Percentiles rank a stretch among this genome's conserved stretches.
These are phyloP conservation scores for Myopa tessellatipennis DNA, from an alignment of 2,888 invertebrate species.

Conservation along the genomic window DNA sequence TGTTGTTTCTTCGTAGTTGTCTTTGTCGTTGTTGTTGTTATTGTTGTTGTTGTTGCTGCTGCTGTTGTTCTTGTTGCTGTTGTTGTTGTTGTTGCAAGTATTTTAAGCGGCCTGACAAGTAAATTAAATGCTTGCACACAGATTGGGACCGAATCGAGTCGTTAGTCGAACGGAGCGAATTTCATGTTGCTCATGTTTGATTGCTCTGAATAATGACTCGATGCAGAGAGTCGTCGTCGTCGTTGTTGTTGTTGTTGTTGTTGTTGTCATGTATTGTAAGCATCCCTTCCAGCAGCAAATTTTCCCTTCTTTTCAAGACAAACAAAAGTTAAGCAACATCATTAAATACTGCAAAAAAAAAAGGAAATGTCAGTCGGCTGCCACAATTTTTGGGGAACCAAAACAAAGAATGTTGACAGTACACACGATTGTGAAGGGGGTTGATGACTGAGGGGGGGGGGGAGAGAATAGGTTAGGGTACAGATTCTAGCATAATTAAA, in stretches of 20 bases:
- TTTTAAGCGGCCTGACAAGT: slow-evolving; percentile 31
- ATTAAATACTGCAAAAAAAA: slow-evolving; percentile 53
- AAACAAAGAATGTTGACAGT: slow-evolving; percentile 11
- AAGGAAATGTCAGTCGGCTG: neutral
- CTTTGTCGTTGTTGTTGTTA: neutral
- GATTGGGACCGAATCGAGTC: slow-evolving; percentile 3
- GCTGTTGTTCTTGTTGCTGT: slow-evolving; percentile 23
- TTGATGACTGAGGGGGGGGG: neutral
- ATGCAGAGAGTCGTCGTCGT: slow-evolving; percentile 43
- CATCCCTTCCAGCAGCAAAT: neutral
- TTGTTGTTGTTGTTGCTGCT: slow-evolving; percentile 9
- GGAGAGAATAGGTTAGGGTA: neutral
- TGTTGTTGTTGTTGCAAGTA: slow-evolving; percentile 24
- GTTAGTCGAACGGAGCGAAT: neutral
- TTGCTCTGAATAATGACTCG: slow-evolving; percentile 62
- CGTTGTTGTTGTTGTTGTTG: slow-evolving; percentile 40
- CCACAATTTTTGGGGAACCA: neutral
- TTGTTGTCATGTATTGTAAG: neutral
- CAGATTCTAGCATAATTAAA: neutral
- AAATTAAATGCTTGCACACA: slow-evolving; percentile 31
- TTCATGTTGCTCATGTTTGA: slow-evolving; percentile 43
- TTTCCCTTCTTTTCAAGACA: neutral
- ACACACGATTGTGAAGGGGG: too few species aligned
- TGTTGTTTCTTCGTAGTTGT: neutral
- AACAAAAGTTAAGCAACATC: slow-evolving; percentile 60